Conservation (phyloP, 2,113 vertebrate species). For the Actenoides lindsayi region DNA sequence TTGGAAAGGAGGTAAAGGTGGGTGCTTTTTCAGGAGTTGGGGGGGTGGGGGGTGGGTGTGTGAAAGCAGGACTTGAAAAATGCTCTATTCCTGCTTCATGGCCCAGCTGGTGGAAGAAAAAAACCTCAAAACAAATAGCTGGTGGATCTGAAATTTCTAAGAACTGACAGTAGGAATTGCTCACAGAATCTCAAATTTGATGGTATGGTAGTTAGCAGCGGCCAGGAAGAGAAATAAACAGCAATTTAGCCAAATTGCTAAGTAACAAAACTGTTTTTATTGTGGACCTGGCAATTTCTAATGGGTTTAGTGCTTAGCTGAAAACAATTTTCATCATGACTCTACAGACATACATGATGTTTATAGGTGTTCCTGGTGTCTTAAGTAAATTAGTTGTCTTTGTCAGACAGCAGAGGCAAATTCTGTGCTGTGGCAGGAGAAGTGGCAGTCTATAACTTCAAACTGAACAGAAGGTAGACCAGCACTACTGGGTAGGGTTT, state of each 20-base stretch:
- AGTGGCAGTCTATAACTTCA: neutral
- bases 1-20: neutral
- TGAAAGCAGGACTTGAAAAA: neutral
- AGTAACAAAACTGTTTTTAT: neutral
- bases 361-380: neutral
- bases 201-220: neutral
- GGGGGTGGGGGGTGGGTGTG: accelerated
- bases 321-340: neutral
- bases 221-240: neutral
- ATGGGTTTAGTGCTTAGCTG: neutral
- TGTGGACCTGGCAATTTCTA: neutral
- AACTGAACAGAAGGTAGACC: neutral
- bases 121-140: neutral
- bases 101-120: neutral
- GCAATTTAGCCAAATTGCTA: neutral
- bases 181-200: neutral
- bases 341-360: neutral
- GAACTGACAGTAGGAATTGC: neutral
- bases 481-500: neutral
- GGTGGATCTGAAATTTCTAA: neutral
- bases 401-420: neutral
- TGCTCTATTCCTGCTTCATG: neutral
- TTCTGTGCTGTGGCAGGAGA: neutral
- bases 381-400: neutral
- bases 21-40: neutral